phyloP scores from a whole-genome alignment of 1,140 invertebrate genomes.

The Stegodyphus dumicola region DNA sequence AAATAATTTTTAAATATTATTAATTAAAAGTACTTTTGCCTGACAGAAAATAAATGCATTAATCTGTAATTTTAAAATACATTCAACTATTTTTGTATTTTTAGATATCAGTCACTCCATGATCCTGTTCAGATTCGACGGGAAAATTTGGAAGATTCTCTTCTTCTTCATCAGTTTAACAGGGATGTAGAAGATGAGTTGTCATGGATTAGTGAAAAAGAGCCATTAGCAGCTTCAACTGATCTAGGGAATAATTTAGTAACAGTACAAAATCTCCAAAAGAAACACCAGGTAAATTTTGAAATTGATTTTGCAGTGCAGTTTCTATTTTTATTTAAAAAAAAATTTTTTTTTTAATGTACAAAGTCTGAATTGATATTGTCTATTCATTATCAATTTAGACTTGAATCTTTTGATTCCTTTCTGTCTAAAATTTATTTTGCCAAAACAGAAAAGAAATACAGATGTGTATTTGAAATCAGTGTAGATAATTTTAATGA shows the following conservation, averaged over 20 bases:
- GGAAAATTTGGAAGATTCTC: conserved; percentile 89
- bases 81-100: neutral
- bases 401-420: too few relatives aligned
- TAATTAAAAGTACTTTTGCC: too few relatives aligned
- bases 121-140: conserved; percentile 89
- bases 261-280: conserved; percentile 95
- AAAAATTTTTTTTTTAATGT: neutral
- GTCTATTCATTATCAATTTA: too few relatives aligned
- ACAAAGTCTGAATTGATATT: too few relatives aligned
- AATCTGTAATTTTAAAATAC: too few relatives aligned
- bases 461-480: too few relatives aligned
- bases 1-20: too few relatives aligned
- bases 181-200: conserved; percentile 88
- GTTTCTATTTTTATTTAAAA: neutral
- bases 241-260: conserved; percentile 83
- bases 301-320: neutral
- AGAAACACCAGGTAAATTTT: conserved; percentile 82
- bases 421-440: too few relatives aligned
- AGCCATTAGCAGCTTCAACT: conserved; percentile 82
- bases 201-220: conserved; percentile 86
- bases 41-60: too few relatives aligned
- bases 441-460: too few relatives aligned
- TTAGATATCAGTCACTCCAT: conserved; percentile 82
- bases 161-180: conserved; percentile 84
- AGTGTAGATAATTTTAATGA: too few relatives aligned